Conservation (phyloP, 1,140 invertebrate genomes). For the Temnothorax longispinosus region DNA sequence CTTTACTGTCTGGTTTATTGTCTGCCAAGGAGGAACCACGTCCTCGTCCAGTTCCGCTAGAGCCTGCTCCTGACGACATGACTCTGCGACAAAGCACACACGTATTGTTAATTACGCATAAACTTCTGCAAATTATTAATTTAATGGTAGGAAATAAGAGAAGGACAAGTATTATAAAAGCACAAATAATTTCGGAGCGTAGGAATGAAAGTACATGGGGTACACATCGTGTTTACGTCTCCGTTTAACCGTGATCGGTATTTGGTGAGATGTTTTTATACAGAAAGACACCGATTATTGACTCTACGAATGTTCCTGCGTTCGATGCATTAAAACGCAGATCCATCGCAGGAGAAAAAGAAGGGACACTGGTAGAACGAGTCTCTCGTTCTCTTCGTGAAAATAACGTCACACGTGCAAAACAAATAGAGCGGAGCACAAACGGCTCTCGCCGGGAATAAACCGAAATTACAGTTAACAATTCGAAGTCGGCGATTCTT, state of each 20-base stretch:
- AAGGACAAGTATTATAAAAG: neutral
- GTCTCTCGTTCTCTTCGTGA: neutral
- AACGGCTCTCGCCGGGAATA: neutral
- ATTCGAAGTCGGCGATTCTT: neutral
- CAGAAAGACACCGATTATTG: neutral
- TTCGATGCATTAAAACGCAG: neutral
- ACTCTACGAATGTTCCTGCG: no score
- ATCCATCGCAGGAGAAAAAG: neutral
- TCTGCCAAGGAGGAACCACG: slow-evolving; percentile 88
- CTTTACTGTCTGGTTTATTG: slow-evolving; percentile 92
- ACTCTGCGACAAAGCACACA: slow-evolving; percentile 62
- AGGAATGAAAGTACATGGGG: no score
- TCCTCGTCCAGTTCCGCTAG: slow-evolving; percentile 88
- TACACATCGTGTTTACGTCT: neutral
- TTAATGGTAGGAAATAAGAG: neutral
- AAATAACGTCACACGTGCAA: neutral
- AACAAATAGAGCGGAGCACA: neutral
- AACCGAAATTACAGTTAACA: neutral
- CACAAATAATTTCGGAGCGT: neutral
- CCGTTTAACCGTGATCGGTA: neutral
- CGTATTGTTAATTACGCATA: neutral
- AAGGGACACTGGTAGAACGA: neutral
- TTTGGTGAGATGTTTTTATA: neutral
- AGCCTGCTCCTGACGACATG: slow-evolving; percentile 87
- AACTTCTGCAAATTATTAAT: neutral